Evolutionary conservation across 30 jellyfish, hydroid and myxozoan genomes (phyloP).

Genomic region (Euphysa ruthae): DNA sequence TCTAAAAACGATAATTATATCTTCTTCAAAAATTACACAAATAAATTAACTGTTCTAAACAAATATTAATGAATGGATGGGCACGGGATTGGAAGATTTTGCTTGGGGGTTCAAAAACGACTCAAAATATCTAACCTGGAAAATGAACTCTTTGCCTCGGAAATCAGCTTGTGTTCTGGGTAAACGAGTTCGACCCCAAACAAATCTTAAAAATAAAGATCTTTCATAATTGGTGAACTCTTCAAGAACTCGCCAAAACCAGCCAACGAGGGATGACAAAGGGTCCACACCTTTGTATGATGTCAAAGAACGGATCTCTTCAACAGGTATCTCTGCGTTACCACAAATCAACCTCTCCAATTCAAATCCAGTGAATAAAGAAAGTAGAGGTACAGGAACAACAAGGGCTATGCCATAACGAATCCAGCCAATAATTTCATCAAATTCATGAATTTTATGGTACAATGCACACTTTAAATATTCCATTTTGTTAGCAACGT

Average conservation of each 20-base stretch:
- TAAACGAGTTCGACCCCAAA: constrained; percentile 88
- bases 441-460: constrained; percentile 56
- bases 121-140: constrained; percentile 80
- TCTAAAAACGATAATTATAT: background rate
- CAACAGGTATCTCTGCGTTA: constrained; percentile 70
- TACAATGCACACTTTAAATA: constrained; percentile 30
- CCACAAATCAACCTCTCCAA: constrained; percentile 86
- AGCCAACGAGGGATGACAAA: constrained; percentile 43
- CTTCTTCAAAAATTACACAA: no score
- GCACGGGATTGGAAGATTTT: no score
- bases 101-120: no score
- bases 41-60: no score
- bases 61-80: no score
- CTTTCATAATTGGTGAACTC: constrained; percentile 69
- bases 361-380: constrained; percentile 55
- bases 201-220: constrained; percentile 77
- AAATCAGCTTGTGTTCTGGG: constrained; percentile 85
- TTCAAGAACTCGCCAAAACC: constrained; percentile 91
- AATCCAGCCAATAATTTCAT: constrained; percentile 59
- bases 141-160: constrained; percentile 78
- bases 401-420: constrained; percentile 78
- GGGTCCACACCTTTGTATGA: constrained; percentile 60
- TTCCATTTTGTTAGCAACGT: constrained; percentile 36
- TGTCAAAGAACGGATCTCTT: constrained; percentile 57
- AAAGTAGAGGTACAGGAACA: constrained; percentile 61